phyloP scores from a whole-genome alignment of 2,888 invertebrate species.

The Scaptodrosophila latifasciaeformis region DNA sequence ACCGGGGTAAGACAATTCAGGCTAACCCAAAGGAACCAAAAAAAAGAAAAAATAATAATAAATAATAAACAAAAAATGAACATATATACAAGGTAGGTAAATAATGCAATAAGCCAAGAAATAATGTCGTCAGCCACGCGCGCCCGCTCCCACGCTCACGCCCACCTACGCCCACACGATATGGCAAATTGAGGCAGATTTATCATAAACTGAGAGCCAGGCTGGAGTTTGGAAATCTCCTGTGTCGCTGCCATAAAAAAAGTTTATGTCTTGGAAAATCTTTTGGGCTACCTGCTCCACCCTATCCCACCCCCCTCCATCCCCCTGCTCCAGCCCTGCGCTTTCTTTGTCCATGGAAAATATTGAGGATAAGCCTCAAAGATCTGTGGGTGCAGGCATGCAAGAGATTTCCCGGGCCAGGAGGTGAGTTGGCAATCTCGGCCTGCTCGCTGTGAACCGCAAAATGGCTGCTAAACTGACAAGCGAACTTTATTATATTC shows the following conservation, averaged over 20 bases:
- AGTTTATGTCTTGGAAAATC: slow-evolving; percentile 62
- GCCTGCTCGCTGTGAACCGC: slow-evolving; percentile 61
- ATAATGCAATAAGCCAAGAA: slow-evolving; percentile 61
- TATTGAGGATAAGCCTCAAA: slow-evolving; percentile 67
- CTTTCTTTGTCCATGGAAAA: no score
- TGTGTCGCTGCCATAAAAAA: slow-evolving; percentile 70
- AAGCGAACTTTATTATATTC: slow-evolving; percentile 72
- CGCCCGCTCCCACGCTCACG: no score
- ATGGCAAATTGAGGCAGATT: slow-evolving; percentile 72
- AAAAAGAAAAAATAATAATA: slow-evolving; percentile 10
- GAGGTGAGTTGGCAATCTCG: no score
- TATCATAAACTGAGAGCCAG: slow-evolving; percentile 53
- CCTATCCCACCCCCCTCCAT: no score
- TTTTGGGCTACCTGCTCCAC: background rate
- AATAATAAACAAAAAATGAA: no score
- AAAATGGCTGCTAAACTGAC: slow-evolving; percentile 75
- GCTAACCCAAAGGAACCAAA: background rate
- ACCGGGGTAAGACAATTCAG: background rate
- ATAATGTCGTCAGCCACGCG: slow-evolving; percentile 37
- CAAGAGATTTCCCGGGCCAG: slow-evolving; percentile 1
- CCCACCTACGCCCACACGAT: slow-evolving; percentile 34
- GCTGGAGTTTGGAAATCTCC: slow-evolving; percentile 8
- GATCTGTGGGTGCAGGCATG: slow-evolving; percentile 34
- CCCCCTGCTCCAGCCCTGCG: no score
- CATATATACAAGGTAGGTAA: no score